phyloP scores from a whole-genome alignment of 2,113 vertebrate genomes.

The Onychostruthus taczanowskii region DNA sequence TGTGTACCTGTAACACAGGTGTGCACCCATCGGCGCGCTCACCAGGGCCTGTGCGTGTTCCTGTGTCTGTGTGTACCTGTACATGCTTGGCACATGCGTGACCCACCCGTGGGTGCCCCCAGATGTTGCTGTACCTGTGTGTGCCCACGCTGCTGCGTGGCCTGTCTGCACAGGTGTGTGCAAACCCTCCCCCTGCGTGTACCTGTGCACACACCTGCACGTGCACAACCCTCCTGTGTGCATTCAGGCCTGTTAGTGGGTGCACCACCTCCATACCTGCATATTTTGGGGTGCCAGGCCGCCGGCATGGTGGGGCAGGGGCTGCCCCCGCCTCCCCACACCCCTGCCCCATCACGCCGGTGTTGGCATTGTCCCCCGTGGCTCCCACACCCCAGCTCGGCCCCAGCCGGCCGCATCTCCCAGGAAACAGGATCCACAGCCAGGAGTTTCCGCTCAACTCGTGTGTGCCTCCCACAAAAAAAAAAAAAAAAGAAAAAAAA shows the following conservation, averaged over 20 bases:
- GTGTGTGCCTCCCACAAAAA: neutral
- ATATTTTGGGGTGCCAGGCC: neutral
- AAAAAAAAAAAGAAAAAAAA: neutral
- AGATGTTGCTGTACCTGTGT: neutral
- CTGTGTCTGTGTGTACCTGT: neutral
- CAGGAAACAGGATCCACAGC: slow-evolving; percentile 55
- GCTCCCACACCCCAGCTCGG: slow-evolving; percentile 29
- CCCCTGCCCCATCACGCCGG: neutral
- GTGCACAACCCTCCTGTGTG: neutral
- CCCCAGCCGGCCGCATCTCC: slow-evolving; percentile 53
- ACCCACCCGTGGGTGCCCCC: neutral
- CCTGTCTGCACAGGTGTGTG: neutral
- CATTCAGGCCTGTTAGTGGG: neutral
- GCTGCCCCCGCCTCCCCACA: neutral
- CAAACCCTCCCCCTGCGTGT: fast-evolving
- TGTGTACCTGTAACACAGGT: neutral
- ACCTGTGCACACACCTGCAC: neutral
- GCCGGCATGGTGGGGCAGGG: neutral
- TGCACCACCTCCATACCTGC: neutral
- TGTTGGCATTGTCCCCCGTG: neutral
- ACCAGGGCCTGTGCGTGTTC: fast-evolving
- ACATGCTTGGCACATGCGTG: too few species aligned
- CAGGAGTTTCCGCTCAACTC: slow-evolving; percentile 53
- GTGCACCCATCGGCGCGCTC: fast-evolving
- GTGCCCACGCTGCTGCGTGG: neutral